A percentile compares a stretch with the other conserved stretches of the same genome.
These are phyloP conservation scores for Coreoperca whiteheadi DNA, from an alignment of 2,113 vertebrate genomes.

Conservation along the genomic window DNA sequence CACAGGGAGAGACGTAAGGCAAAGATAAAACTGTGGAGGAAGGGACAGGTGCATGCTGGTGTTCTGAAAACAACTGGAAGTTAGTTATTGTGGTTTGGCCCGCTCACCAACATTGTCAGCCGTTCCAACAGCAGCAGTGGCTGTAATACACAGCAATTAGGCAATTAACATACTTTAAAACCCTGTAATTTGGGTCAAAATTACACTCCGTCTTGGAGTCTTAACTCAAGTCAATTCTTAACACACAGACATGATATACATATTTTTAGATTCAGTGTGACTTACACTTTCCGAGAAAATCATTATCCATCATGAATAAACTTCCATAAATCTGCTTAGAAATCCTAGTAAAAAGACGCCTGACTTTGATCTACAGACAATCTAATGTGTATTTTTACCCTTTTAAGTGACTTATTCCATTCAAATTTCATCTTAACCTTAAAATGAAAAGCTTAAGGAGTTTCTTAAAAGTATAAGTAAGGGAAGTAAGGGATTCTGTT, in stretches of 20 bases:
- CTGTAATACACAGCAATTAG: not conserved
- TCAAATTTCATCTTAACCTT: not conserved
- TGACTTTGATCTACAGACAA: not conserved
- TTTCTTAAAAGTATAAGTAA: not conserved
- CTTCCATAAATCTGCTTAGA: too few species aligned
- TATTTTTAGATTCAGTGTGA: too few species aligned
- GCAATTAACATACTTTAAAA: not conserved
- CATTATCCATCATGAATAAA: too few species aligned
- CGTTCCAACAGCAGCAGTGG: not conserved
- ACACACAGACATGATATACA: too few species aligned
- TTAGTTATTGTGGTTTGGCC: not conserved
- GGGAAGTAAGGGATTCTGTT: conserved; percentile 6
- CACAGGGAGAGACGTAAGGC: not conserved
- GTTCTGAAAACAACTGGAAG: not conserved
- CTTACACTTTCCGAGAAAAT: too few species aligned
- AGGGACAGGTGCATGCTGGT: not conserved
- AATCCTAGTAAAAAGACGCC: too few species aligned
- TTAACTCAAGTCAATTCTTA: too few species aligned
- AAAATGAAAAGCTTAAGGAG: not conserved
- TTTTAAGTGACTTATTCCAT: not conserved
- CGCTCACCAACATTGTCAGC: not conserved
- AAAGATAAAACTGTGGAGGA: not conserved
- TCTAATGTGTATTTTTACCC: not conserved
- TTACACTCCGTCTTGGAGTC: too few species aligned
- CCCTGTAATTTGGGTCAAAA: too few species aligned